Evolutionary conservation across 2,888 invertebrate species (phyloP).

Genomic region (Phlogophora meticulosa): DNA sequence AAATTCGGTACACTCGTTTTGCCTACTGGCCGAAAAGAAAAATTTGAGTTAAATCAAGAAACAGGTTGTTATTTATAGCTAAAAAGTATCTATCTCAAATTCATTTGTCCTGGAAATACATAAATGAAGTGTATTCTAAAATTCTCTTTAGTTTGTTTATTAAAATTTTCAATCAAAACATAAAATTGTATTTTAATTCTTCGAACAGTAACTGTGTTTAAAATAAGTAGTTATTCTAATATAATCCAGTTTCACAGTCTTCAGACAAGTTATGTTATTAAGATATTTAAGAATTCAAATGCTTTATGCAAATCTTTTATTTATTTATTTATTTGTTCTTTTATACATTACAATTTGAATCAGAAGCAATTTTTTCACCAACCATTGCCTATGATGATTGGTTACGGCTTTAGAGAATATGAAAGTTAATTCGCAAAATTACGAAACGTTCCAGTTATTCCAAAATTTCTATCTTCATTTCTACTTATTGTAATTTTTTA

Average conservation of each 20-base stretch:
- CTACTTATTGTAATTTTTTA: no score
- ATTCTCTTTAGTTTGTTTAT: neutral
- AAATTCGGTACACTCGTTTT: no score
- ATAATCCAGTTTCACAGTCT: constrained; percentile 42
- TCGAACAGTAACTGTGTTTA: constrained; percentile 32
- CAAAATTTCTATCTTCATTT: no score
- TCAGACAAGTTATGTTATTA: constrained; percentile 33
- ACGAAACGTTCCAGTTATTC: no score
- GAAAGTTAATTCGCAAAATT: no score
- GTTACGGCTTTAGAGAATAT: no score
- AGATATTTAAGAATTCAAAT: neutral
- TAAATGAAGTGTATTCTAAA: constrained; percentile 25
- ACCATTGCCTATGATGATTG: no score
- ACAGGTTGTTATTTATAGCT: neutral
- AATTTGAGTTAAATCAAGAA: neutral
- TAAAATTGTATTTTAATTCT: constrained; percentile 15
- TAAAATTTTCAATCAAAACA: neutral
- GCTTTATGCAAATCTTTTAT: no score
- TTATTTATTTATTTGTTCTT: no score
- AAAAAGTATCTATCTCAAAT: neutral
- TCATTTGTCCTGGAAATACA: neutral
- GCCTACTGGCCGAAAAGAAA: no score
- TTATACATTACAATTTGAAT: no score
- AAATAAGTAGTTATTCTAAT: constrained; percentile 54
- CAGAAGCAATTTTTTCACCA: no score